Conservation (phyloP, 1,140 invertebrate genomes). For the Dufourea novaeangliae region DNA sequence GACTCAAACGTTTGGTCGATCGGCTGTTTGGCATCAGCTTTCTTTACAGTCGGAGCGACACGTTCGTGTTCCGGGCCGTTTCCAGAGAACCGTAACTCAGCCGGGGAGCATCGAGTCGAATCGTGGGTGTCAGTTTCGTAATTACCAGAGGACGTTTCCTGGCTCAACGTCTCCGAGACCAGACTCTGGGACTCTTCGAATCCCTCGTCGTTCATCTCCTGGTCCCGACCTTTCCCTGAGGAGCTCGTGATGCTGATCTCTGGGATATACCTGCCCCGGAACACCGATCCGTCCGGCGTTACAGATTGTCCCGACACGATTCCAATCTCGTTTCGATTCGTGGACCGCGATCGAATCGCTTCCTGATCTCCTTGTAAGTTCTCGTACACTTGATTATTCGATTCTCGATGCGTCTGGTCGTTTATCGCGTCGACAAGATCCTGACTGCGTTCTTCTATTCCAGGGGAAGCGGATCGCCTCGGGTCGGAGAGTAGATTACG, state of each 20-base stretch:
- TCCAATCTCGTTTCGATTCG: neutral
- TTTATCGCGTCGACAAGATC: slow-evolving; percentile 30
- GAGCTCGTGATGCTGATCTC: slow-evolving; percentile 77
- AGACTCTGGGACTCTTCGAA: slow-evolving; percentile 94
- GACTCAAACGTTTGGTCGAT: slow-evolving; percentile 14
- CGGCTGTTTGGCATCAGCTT: neutral
- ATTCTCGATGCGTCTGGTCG: slow-evolving; percentile 20
- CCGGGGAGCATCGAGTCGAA: slow-evolving; percentile 77
- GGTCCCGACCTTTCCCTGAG: slow-evolving; percentile 81
- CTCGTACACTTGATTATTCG: neutral
- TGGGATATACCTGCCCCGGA: slow-evolving; percentile 72
- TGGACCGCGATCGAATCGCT: neutral
- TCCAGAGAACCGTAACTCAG: slow-evolving; percentile 67
- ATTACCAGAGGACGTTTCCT: slow-evolving; percentile 89
- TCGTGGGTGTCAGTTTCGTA: slow-evolving; percentile 85
- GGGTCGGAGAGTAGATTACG: neutral
- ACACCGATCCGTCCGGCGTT: slow-evolving; percentile 31
- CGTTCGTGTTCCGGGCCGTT: neutral
- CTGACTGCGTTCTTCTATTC: neutral
- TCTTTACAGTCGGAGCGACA: neutral
- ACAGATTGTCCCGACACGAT: neutral
- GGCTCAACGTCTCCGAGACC: slow-evolving; percentile 91
- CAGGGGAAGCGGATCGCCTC: neutral
- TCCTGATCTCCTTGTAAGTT: neutral
- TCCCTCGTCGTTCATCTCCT: slow-evolving; percentile 91